Conservation (phyloP, 1,140 invertebrate species). For the Trichonephila clavata region DNA sequence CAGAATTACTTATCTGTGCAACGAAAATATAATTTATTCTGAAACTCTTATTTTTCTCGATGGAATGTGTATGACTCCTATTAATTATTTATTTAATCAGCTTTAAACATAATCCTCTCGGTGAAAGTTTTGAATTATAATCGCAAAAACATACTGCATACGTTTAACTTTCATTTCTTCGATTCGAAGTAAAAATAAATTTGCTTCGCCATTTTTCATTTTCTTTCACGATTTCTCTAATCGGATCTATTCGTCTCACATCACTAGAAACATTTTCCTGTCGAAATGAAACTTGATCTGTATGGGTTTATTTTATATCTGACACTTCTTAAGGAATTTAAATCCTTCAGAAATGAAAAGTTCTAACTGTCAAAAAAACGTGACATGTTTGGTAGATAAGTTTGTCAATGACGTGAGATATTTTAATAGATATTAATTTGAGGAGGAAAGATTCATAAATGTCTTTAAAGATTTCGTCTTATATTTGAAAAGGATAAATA, state of each 20-base stretch:
- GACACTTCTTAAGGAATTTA: background rate
- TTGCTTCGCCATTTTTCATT: background rate
- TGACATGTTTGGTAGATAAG: background rate
- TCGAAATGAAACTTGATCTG: background rate
- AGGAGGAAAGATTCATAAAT: background rate
- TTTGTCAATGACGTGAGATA: background rate
- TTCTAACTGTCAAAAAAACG: background rate
- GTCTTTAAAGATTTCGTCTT: background rate
- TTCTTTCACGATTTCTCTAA: background rate
- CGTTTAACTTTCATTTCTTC: background rate
- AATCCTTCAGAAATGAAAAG: background rate
- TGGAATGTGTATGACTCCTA: background rate
- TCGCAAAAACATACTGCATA: background rate
- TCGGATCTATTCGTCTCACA: slow-evolving; percentile 15
- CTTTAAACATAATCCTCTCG: background rate
- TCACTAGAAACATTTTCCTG: background rate
- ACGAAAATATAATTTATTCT: background rate
- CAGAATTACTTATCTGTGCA: background rate
- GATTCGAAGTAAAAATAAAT: background rate
- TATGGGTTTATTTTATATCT: background rate
- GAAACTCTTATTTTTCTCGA: background rate
- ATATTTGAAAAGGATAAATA: no score
- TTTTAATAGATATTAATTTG: background rate
- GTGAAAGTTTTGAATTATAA: background rate
- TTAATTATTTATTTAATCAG: slow-evolving; percentile 29